Conservation (phyloP, 2,797 vertebrate genomes). For the Tamandua tetradactyla region DNA sequence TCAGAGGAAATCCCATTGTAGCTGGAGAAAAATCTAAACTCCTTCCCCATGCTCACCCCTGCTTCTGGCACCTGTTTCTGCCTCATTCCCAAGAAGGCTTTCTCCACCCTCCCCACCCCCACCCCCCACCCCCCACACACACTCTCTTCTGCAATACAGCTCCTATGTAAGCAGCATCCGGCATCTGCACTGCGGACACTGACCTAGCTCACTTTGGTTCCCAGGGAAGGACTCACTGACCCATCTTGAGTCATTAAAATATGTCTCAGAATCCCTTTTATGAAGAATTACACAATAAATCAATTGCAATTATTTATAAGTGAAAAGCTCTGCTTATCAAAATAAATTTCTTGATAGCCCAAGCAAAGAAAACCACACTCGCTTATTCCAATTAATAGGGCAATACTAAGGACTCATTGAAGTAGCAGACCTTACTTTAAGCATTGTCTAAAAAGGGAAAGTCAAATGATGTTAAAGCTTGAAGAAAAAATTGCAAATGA, state of each 20-base stretch:
- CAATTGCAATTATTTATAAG: conserved; percentile 37
- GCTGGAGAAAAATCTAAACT: fast-evolving
- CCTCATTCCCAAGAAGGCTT: background rate
- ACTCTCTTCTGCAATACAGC: background rate
- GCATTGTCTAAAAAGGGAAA: background rate
- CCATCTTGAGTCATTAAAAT: background rate
- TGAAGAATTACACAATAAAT: conserved; percentile 29
- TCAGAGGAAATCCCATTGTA: no score
- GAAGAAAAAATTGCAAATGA: background rate
- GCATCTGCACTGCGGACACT: background rate
- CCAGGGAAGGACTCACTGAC: background rate
- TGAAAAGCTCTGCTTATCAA: background rate
- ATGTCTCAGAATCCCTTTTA: conserved; percentile 2
- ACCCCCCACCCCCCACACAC: no score
- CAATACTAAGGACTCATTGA: background rate
- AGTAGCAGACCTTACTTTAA: background rate
- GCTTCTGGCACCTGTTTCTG: background rate
- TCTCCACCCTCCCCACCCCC: background rate
- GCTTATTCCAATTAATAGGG: background rate
- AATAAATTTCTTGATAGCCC: conserved; percentile 6
- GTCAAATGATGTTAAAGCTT: background rate
- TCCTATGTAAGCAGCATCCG: background rate
- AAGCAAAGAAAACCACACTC: background rate
- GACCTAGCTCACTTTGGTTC: background rate
- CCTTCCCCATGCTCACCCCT: background rate